Base-by-base conservation (phyloP, 92 coral and sea anemone genomes). In the Meandrina meandrites region DNA sequence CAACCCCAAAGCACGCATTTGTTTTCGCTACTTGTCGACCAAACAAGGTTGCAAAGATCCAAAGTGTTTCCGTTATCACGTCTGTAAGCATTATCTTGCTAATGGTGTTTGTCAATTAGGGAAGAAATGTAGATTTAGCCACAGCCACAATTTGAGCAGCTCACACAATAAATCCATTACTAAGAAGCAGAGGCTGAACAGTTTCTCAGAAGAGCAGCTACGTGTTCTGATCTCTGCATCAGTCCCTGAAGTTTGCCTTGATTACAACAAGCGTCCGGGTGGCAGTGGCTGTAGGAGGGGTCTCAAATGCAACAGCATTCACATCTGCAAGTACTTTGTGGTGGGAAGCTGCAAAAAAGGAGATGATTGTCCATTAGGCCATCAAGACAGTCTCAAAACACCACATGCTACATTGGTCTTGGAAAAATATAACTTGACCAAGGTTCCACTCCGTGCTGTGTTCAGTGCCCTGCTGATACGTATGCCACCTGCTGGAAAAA, bases 311-410 rank as follows among this genome's bases (percentile, higher is more conserved):
- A 48, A 64, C 48, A 85, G 91, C 16, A 70, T 95, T 13, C 98
- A 95, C 80, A 78, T 96, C 75, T 96, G 98, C 90, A 86, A 94
- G 92, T 80, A 79, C 16, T 90, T 86, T 87, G 90, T 90, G 34
- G 75, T 82, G 64, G 89, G 87, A 22, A 76, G 74, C 8, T 92
- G 97, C 82, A 57, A 87, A 24, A 85, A 82, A 17, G 81, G 81
- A 37, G 89, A 81, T 3, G 40, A 60, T 0, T 96, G 98, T 56
- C 87, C 81, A 7, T 80, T 90, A 17, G 84, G 81, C 24, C 98
- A 96, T 21, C 86, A 90, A 35, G 77, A 86, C 69, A 93, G 84
- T 8, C 89, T 96, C 12, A 51, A 77, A 28, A 79, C 79, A 24
- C 75, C 82, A 22, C 88, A 68, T 17, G 82, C 97, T 32, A 88